A percentile compares a stretch with the other conserved stretches of the same genome.
Evolutionary conservation across 2,113 vertebrate species (phyloP).

Genomic region (Sphyrna mokarran): DNA sequence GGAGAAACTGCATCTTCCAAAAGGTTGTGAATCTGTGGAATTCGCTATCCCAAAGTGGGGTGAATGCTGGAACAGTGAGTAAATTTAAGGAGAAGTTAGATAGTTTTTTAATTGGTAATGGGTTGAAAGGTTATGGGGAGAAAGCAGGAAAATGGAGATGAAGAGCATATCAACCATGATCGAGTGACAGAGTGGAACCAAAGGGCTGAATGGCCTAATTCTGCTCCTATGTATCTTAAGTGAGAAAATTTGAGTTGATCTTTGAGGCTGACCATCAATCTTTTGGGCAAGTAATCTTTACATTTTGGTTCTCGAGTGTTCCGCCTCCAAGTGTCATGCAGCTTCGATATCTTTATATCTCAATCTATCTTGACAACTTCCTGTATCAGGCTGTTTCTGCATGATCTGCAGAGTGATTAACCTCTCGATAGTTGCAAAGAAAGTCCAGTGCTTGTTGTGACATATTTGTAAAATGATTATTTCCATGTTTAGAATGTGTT

Average conservation of each 20-base stretch:
- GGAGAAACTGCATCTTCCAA: too few relatives aligned
- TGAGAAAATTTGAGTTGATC: not conserved
- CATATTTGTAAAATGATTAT: not conserved
- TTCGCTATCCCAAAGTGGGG: too few relatives aligned
- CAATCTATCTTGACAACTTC: not conserved
- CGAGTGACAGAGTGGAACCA: too few relatives aligned
- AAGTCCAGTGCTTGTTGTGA: not conserved
- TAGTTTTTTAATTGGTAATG: too few relatives aligned
- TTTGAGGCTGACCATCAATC: not conserved
- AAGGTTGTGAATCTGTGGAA: too few relatives aligned
- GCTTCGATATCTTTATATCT: conserved; percentile 14
- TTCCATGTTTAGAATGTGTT: not conserved
- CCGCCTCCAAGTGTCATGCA: not conserved
- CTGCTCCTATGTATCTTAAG: too few relatives aligned
- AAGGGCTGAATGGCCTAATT: too few relatives aligned
- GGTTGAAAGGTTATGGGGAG: too few relatives aligned
- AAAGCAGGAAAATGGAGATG: too few relatives aligned
- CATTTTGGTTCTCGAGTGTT: not conserved
- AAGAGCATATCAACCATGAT: too few relatives aligned
- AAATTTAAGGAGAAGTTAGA: too few relatives aligned
- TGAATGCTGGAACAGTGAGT: too few relatives aligned
- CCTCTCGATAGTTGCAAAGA: not conserved
- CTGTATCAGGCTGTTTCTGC: not conserved
- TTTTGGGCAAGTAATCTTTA: not conserved
- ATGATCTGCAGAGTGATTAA: not conserved